Conservation (phyloP, 1,140 invertebrate genomes). For the Eriosoma lanigerum region DNA sequence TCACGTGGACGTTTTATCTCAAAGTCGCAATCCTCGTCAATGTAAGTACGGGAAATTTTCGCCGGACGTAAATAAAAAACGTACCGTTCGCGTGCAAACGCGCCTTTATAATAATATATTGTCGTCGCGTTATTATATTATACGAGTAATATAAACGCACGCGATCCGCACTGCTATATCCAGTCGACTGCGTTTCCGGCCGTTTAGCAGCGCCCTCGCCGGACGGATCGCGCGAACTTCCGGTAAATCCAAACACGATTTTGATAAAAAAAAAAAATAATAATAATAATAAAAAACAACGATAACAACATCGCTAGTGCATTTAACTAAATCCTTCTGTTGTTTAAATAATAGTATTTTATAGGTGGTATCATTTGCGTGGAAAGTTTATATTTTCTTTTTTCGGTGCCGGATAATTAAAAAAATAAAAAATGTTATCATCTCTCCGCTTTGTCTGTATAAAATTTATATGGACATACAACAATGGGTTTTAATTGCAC, state of each 20-base stretch:
- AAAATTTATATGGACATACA: too few relatives aligned
- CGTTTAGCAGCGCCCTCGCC: too few relatives aligned
- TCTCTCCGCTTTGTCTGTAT: too few relatives aligned
- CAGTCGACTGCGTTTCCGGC: conserved; percentile 16
- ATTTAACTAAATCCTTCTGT: neutral
- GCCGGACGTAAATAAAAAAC: neutral
- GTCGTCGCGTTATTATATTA: neutral
- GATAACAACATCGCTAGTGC: neutral
- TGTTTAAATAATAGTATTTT: too few relatives aligned
- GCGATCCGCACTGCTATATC: neutral
- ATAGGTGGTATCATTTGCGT: too few relatives aligned
- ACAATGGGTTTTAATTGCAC: conserved; percentile 40
- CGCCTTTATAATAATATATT: neutral
- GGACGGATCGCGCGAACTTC: neutral
- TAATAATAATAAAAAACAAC: neutral
- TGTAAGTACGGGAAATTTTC: too few relatives aligned
- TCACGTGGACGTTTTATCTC: too few relatives aligned
- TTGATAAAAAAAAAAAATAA: too few relatives aligned
- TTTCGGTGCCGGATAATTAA: conserved; percentile 13
- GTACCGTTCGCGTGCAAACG: neutral
- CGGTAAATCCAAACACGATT: neutral
- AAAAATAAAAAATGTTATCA: conserved; percentile 2
- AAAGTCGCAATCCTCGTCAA: too few relatives aligned
- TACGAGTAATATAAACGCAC: neutral
- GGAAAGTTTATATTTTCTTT: conserved; percentile 22